phyloP scores from a whole-genome alignment of 2,113 vertebrate species.

The Siniperca knerii region DNA sequence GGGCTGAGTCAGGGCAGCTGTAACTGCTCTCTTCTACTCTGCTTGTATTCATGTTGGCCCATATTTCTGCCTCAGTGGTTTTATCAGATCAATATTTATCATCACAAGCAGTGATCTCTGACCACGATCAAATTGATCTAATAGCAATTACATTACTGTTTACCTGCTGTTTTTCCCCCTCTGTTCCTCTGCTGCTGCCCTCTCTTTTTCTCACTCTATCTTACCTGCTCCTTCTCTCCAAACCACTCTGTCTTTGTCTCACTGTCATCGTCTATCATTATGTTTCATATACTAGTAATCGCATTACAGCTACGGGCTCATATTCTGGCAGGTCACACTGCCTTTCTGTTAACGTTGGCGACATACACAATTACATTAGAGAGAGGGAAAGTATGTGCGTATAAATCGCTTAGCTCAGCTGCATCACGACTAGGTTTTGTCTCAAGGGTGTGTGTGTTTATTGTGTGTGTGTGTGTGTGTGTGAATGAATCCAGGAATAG shows the following conservation, averaged over 20 bases:
- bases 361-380: slow-evolving; percentile 67
- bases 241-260: slow-evolving; percentile 51
- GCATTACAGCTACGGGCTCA: slow-evolving; percentile 46
- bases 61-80: slow-evolving; percentile 61
- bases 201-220: slow-evolving; percentile 2
- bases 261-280: slow-evolving; percentile 58
- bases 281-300: slow-evolving; percentile 65
- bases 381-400: slow-evolving; percentile 13
- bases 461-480: slow-evolving; percentile 1
- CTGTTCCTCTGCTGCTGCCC: neutral
- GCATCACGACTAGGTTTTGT: slow-evolving; percentile 31
- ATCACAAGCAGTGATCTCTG: slow-evolving; percentile 68
- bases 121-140: slow-evolving; percentile 67
- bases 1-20: slow-evolving; percentile 21
- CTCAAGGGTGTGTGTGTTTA: slow-evolving; percentile 50
- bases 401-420: slow-evolving; percentile 67
- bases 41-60: slow-evolving; percentile 35
- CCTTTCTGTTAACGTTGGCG: slow-evolving; percentile 64
- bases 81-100: slow-evolving; percentile 77
- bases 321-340: slow-evolving; percentile 67
- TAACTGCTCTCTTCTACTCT: slow-evolving; percentile 17
- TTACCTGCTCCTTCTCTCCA: slow-evolving; percentile 18
- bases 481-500: slow-evolving; percentile 41
- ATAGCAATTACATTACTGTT: slow-evolving; percentile 65
- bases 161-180: slow-evolving; percentile 36